Conservation (phyloP, 2,113 vertebrate species). For the Salvelinus sp. region DNA sequence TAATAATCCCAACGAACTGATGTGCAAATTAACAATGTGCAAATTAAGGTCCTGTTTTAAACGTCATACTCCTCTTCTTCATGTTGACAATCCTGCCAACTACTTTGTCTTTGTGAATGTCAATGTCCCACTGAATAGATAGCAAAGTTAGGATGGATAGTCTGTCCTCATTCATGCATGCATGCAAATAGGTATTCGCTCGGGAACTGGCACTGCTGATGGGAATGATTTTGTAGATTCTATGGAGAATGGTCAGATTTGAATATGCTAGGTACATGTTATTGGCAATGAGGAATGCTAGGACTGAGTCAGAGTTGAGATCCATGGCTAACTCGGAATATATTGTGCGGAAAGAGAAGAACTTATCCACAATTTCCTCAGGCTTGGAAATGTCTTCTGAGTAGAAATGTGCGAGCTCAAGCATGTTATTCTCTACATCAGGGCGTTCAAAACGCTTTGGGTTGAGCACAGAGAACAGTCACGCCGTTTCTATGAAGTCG, state of each 20-base stretch:
- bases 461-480: neutral
- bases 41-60: neutral
- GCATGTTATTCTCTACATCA: conserved; percentile 1
- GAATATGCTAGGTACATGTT: neutral
- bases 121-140: neutral
- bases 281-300: neutral
- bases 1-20: no score
- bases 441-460: neutral
- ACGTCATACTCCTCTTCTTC: neutral
- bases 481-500: neutral
- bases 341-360: neutral
- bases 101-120: conserved; percentile 1
- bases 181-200: neutral
- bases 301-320: neutral
- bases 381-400: conserved; percentile 10
- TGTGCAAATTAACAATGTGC: no score
- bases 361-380: conserved; percentile 4
- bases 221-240: conserved; percentile 4
- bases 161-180: neutral
- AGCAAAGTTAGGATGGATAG: conserved; percentile 5
- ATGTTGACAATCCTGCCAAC: no score
- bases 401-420: conserved; percentile 1
- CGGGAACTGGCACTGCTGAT: neutral
- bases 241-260: neutral
- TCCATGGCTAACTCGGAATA: neutral